phyloP scores from a whole-genome alignment of 2,888 invertebrate species.

The Eupithecia tripunctaria region DNA sequence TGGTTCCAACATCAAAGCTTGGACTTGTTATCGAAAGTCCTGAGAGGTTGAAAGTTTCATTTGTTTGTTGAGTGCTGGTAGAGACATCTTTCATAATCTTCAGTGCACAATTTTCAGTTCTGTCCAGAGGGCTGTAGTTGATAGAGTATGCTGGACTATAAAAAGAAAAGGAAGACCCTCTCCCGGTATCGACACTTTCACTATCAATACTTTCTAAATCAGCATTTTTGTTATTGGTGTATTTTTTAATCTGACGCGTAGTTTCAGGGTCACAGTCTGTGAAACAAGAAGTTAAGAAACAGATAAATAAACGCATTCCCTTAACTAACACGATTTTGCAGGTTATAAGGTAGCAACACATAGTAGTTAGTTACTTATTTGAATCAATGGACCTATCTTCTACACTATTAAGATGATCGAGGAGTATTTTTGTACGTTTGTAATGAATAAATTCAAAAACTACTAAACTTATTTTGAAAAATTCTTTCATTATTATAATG shows the following conservation, averaged over 20 bases:
- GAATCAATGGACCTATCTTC: no score
- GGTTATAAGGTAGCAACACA: neutral
- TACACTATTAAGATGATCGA: no score
- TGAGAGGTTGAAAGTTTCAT: conserved; percentile 16
- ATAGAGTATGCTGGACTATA: conserved; percentile 59
- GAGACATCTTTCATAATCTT: conserved; percentile 31
- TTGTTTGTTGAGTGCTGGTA: conserved; percentile 29
- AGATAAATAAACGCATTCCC: neutral
- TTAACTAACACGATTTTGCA: neutral
- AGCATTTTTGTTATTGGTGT: neutral
- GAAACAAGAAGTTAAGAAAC: neutral
- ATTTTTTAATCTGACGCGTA: neutral
- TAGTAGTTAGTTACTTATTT: neutral
- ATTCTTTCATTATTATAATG: no score
- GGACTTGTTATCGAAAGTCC: conserved; percentile 27
- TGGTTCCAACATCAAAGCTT: conserved; percentile 12
- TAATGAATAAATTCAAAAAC: no score
- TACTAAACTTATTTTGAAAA: no score
- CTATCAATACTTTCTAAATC: conserved; percentile 49
- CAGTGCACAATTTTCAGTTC: conserved; percentile 46
- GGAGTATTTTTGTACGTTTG: no score
- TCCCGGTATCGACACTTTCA: conserved; percentile 71
- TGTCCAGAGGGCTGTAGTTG: conserved; percentile 52
- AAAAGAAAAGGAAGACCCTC: conserved; percentile 67
- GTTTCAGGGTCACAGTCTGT: neutral